phyloP scores from a whole-genome alignment of 2,888 invertebrate genomes.

The Acholoe squamosa region DNA sequence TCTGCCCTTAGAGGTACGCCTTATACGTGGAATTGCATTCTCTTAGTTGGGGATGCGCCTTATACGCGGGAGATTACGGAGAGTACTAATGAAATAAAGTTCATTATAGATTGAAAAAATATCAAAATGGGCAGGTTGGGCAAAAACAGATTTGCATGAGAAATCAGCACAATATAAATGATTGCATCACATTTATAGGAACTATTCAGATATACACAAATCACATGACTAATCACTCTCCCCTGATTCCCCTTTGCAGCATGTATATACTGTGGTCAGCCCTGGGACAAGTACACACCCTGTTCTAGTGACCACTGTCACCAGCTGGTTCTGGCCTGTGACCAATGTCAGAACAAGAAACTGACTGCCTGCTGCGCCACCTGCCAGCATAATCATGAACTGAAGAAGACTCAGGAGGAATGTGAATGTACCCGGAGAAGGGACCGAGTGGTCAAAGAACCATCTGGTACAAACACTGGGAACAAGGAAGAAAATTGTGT shows the following conservation, averaged over 20 bases:
- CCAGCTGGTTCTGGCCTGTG: constrained; percentile 68
- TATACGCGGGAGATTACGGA: too few species aligned
- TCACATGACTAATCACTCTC: too few species aligned
- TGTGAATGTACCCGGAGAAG: constrained; percentile 66
- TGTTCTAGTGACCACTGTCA: constrained; percentile 66
- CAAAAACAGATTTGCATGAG: too few species aligned
- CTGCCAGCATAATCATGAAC: constrained; percentile 58
- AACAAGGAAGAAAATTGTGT: not conserved
- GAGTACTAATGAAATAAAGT: too few species aligned
- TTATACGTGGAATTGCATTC: too few species aligned
- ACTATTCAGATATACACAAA: too few species aligned
- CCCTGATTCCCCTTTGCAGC: constrained; percentile 53
- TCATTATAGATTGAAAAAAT: too few species aligned
- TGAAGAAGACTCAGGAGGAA: constrained; percentile 57
- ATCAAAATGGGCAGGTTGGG: too few species aligned
- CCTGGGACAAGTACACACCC: constrained; percentile 65
- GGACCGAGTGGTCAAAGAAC: constrained; percentile 31
- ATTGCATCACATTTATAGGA: too few species aligned
- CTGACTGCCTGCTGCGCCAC: constrained; percentile 66
- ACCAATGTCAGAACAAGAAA: constrained; percentile 29
- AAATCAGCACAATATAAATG: too few species aligned
- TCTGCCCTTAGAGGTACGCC: too few species aligned
- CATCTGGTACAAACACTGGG: not conserved
- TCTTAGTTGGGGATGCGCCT: too few species aligned
- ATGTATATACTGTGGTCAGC: constrained; percentile 64